These are phyloP conservation scores for Diogma glabrata DNA, from an alignment of 2,888 invertebrate species.

Conservation along the genomic window DNA sequence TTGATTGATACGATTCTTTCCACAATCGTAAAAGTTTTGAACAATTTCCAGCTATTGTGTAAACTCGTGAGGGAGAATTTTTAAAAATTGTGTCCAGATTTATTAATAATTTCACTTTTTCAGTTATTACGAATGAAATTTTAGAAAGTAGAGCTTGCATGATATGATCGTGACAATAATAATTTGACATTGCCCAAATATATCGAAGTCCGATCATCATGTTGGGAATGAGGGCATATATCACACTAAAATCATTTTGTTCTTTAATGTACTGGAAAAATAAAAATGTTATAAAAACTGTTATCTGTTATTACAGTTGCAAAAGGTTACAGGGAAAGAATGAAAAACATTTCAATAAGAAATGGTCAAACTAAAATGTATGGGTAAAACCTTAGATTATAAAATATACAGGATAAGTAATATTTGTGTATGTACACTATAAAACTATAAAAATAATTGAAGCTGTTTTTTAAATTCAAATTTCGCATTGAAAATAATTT, in stretches of 20 bases:
- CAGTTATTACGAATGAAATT: conserved; percentile 70
- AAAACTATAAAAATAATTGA: too few species aligned
- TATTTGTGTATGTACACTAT: too few species aligned
- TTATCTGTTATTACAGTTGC: too few species aligned
- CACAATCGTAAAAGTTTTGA: conserved; percentile 33
- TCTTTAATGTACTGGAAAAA: conserved; percentile 52
- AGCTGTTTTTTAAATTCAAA: too few species aligned
- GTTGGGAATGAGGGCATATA: conserved; percentile 60
- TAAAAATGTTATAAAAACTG: too few species aligned
- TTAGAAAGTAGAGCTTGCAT: conserved; percentile 75
- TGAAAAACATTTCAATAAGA: too few species aligned
- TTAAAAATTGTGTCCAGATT: conserved; percentile 62
- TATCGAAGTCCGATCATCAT: conserved; percentile 76
- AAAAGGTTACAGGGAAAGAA: too few species aligned
- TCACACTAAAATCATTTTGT: conserved; percentile 55
- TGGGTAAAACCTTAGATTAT: too few species aligned
- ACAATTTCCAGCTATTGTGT: conserved; percentile 32
- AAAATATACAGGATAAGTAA: too few species aligned
- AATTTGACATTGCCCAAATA: conserved; percentile 83
- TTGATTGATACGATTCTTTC: conserved; percentile 58
- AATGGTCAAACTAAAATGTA: too few species aligned
- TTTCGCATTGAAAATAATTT: too few species aligned
- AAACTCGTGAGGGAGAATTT: conserved; percentile 39
- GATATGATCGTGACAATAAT: conserved; percentile 72
- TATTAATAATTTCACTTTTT: conserved; percentile 61